phyloP scores from a whole-genome alignment of 2,113 vertebrate genomes.

The Monarcha castaneiventris region DNA sequence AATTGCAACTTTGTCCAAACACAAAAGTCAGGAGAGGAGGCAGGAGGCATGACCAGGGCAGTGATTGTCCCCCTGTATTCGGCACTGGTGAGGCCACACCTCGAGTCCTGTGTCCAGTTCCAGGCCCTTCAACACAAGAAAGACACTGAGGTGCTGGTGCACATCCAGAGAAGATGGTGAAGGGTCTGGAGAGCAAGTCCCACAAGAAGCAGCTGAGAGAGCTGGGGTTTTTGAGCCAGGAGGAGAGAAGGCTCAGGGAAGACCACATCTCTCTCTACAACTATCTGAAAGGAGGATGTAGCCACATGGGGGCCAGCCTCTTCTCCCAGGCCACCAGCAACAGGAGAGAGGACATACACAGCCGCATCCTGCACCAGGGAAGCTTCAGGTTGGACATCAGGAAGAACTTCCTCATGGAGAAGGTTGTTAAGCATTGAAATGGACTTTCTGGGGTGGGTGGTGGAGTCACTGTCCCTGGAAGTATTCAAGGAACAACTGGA shows the following conservation, averaged over 20 bases:
- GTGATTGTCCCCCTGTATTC: neutral
- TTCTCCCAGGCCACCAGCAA: neutral
- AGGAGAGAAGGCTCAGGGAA: neutral
- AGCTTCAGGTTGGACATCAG: neutral
- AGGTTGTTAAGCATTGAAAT: neutral
- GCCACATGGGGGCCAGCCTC: neutral
- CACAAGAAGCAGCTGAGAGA: neutral
- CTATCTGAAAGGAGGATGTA: neutral
- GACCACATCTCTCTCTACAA: neutral
- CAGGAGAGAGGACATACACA: neutral
- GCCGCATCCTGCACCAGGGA: neutral
- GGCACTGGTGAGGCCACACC: neutral
- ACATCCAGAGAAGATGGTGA: neutral
- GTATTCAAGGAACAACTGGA: neutral
- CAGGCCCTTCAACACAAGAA: neutral
- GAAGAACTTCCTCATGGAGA: neutral
- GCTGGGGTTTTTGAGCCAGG: neutral
- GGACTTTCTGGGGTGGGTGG: neutral
- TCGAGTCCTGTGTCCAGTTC: neutral
- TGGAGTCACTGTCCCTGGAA: neutral
- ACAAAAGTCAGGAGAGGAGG: neutral
- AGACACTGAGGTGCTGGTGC: neutral
- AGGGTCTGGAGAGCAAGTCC: neutral
- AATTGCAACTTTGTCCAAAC: neutral
- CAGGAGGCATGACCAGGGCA: neutral